Base-by-base conservation (phyloP, 2,797 vertebrate species). In the Hydrophis major region DNA sequence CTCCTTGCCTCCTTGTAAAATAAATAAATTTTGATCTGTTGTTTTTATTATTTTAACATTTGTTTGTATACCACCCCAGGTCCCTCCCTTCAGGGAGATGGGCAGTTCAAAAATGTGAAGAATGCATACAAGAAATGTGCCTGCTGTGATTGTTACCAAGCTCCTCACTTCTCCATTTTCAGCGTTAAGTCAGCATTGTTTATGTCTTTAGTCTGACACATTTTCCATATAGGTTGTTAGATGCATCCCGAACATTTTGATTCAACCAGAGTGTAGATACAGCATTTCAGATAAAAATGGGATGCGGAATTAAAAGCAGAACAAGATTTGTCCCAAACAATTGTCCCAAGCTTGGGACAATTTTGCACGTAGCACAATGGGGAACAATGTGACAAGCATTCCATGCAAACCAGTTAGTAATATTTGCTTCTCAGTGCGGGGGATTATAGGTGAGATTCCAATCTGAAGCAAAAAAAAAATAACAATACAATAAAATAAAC, bases 201-300 rank as follows among this genome's bases (percentile, higher is more conserved):
- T 90, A 22, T 94, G 94, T 20, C 32, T 61, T 95, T 95, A 78
- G 95, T 69, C 0, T 93, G 93, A 95, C 94, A 63, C 66, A 50
- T 88, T 87, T 74, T 56, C 20, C 37, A 78, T 14, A 14, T 2
- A 18, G 22, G 18, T 14, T 14, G 3, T 56, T 90, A 74, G 50
- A 6, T 37, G 8, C 3, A 8, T 18, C 53, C n/a, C 14, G 8
- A 22, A 7, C 8, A 0, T 74, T 90, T 56, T 37, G 89, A 32
- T 90, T 53, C 28, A 89, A 25, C 6, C 2, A 20, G 6, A 6
- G 50, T 22, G 28, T 2, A 32, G n/a, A 6, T n/a, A n/a, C 13
- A 14, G 13, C 12, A 32, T 32, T 47, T 69, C 32, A 74, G 32
- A 74, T 13, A 90, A 37, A 53, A 50, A 16, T 2, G 20, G 8